These are phyloP conservation scores for Meta bourneti DNA, from an alignment of 2,888 invertebrate genomes.

Conservation along the genomic window DNA sequence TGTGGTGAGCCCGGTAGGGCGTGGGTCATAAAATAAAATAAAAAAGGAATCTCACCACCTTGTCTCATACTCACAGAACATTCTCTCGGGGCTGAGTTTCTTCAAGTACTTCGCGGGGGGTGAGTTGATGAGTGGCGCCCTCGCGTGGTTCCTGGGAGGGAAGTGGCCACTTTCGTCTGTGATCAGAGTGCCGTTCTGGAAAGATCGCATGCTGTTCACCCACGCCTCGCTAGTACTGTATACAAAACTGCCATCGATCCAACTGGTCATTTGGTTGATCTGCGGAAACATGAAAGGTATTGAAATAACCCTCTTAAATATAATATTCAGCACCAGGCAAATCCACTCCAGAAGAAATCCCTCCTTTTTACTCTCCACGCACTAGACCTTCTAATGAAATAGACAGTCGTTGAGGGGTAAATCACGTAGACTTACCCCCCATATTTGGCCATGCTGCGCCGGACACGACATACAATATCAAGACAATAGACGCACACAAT, in stretches of 20 bases:
- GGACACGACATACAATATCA: too few species aligned
- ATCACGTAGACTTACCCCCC: too few species aligned
- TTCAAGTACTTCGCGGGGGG: constrained; percentile 96
- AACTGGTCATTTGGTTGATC: constrained; percentile 97
- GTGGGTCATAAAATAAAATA: too few species aligned
- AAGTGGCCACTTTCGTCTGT: constrained; percentile 82
- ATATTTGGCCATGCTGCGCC: too few species aligned
- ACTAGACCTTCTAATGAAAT: too few species aligned
- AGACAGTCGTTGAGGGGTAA: too few species aligned
- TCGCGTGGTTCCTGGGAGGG: constrained; percentile 89
- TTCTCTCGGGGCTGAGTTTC: constrained; percentile 92
- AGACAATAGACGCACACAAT: too few species aligned
- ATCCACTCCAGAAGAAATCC: not conserved
- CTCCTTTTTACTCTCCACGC: too few species aligned
- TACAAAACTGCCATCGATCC: constrained; percentile 99
- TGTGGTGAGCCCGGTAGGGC: too few species aligned
- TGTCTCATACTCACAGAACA: constrained; percentile 88
- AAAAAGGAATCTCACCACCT: too few species aligned
- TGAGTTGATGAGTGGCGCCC: constrained; percentile 96
- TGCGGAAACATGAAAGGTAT: constrained; percentile 81
- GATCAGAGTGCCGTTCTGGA: constrained; percentile 92
- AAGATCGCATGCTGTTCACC: constrained; percentile 96
- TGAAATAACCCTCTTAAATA: too few species aligned
- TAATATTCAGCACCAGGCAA: not conserved
- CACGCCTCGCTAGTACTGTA: constrained; percentile 99